Evolutionary conservation across 2,888 invertebrate species (phyloP), one percentile per base, ranked within the genome.

Genomic region (Stenodema calcarata): DNA sequence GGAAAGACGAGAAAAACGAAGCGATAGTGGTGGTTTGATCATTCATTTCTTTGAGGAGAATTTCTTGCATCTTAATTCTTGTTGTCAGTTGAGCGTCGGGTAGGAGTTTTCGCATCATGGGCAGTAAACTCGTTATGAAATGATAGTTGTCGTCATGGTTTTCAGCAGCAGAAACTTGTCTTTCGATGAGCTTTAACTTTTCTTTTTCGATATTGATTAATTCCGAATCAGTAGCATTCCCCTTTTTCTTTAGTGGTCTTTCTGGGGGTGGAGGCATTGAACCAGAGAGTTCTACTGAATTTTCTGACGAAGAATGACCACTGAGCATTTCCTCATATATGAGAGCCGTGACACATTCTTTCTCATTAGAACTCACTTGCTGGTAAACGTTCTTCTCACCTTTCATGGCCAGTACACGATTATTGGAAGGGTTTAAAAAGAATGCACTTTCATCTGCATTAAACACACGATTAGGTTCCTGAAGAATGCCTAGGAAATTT

Each of bases 61-160:
- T 27, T 70, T 70, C 70, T 28, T 70, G 30, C 41, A 75, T 75
- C n/a, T 75, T 75, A 75, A 75, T 75, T 75, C 75, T 28, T 35
- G 75, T 75, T 75, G 35, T 28, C 75, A 75, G 41, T 75, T 75
- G 75, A 35, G 35, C 30, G 41, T 28, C 41, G 75, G 75, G 75
- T 75, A 35, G 41, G 41, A 75, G 75, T 23, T 75, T 75, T 75
- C 75, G 30, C 75, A 75, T 35, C 30, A 35, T 35, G 30, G 75
- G 75, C 75, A 75, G 41, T 35, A 75, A 75, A 75, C 75, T 75
- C 75, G 30, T 75, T 35, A 75, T 14, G 41, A 75, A 75, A 75
- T 75, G 75, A n/a, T 30, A 75, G 75, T 35, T 35, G 41, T 75
- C 75, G 35, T 75, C 70, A 18, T 70, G 28, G 28, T 14, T 70